Base-by-base conservation (phyloP, 2,888 invertebrate species). In the Drosophila diplacantha region DNA sequence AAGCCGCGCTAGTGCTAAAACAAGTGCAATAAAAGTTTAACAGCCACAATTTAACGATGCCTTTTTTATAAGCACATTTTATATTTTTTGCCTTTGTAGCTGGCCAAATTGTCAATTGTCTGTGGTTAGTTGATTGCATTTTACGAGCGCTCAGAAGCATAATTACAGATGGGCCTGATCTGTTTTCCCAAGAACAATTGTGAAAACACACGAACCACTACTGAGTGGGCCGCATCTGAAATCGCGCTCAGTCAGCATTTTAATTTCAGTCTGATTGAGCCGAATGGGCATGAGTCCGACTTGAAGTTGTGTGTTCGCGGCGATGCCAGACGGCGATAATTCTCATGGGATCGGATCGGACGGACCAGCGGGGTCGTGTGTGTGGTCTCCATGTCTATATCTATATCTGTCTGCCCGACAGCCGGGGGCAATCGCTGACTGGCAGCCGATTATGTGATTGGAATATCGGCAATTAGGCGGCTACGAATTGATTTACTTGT, bases 381-480 rank as follows among this genome's bases (percentile, higher is more conserved):
- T 62, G 55, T 56, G 62, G 67, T 65, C 68, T 43, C 14, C 44
- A 29, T 7, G 46, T 47, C 53, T 52, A 12, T 35, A 35, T 34
- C 47, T 43, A 26, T 53, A 49, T 59, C 26, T 43, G 56, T 29
- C 44, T 66, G 67, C 14, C 49, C 41, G 53, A 64, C 50, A 65
- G 74, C 65, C 60, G 37, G 73, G 73, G 81, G 72, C 76, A 57
- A 60, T 47, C 50, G 70, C 43, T 68, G 47, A 54, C 68, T 59
- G 41, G 65, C 66, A 60, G 37, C 62, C 62, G 78, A 83, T 83
- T 81, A 83, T 81, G 78, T 81, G 83, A 78, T 78, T 78, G 81
- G 83, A 78, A 83, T 78, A 78, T 78, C 68, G 75, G 83, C 81
- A 78, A 78, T 78, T 83, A 78, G 69, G 69, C 71, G 75, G 59